Conservation (phyloP, 2,888 invertebrate species). For the Parelbella ahira region DNA sequence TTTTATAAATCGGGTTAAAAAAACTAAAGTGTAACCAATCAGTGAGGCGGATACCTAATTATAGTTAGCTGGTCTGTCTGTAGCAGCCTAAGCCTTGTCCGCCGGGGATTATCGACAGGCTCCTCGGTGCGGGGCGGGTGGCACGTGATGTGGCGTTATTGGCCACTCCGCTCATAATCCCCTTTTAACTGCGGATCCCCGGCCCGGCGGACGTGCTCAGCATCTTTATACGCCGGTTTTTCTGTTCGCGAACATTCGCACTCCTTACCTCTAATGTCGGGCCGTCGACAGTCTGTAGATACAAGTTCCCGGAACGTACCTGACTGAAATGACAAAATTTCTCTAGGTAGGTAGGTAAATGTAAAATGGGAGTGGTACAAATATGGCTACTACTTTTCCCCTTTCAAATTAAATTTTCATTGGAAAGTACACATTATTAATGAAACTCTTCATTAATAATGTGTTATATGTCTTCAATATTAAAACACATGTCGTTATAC, state of each 20-base stretch:
- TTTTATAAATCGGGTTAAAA: no score
- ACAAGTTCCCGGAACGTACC: conserved; percentile 8
- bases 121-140: conserved; percentile 40
- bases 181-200: conserved; percentile 70
- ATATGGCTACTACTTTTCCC: no score
- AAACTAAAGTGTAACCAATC: background rate
- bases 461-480: no score
- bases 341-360: background rate
- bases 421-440: no score
- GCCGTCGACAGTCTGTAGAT: conserved; percentile 36
- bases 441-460: no score
- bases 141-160: conserved; percentile 63
- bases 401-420: no score
- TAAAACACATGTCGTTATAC: no score
- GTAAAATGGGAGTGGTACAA: no score
- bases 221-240: conserved; percentile 54
- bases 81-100: conserved; percentile 47
- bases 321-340: conserved; percentile 5
- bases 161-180: conserved; percentile 74
- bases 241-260: conserved; percentile 63
- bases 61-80: conserved; percentile 8
- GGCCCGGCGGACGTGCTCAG: conserved; percentile 58
- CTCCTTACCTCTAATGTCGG: conserved; percentile 50
- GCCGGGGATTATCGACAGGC: conserved; percentile 51
- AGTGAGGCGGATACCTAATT: conserved; percentile 5